These are phyloP conservation scores for Agriopis leucophaearia DNA, from an alignment of 2,888 invertebrate species.

Conservation along the genomic window DNA sequence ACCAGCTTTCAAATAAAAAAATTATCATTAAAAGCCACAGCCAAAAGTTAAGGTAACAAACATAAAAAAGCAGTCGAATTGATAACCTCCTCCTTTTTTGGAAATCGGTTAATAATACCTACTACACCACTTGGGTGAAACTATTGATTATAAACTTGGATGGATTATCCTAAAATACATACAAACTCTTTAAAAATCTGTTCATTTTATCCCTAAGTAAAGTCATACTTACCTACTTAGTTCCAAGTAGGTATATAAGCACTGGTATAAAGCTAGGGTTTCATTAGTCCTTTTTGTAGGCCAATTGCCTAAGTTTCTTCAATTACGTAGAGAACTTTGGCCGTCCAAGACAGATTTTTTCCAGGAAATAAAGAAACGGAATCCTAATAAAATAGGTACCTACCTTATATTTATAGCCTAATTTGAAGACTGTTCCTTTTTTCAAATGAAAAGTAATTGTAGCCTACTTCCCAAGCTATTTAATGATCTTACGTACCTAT, in stretches of 20 bases:
- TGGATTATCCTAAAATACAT: too few relatives aligned
- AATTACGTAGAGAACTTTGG: conserved; percentile 7
- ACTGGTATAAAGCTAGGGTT: background rate
- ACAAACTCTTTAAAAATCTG: too few relatives aligned
- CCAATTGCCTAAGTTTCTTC: conserved; percentile 3
- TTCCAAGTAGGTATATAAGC: background rate
- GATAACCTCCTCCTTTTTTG: too few relatives aligned
- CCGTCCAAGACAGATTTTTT: background rate
- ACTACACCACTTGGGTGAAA: too few relatives aligned
- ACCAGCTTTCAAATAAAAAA: too few relatives aligned
- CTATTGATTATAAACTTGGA: too few relatives aligned
- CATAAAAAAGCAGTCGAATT: too few relatives aligned
- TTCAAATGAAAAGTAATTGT: background rate
- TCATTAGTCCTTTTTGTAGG: background rate
- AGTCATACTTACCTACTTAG: background rate
- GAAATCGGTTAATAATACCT: too few relatives aligned
- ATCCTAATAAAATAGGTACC: background rate
- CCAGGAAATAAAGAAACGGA: background rate
- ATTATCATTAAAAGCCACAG: too few relatives aligned
- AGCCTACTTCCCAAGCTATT: background rate
- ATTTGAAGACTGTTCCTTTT: background rate
- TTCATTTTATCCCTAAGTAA: background rate
- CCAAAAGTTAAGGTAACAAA: too few relatives aligned
- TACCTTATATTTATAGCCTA: background rate
- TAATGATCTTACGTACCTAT: too few relatives aligned